Conservation (phyloP, 2,888 invertebrate species). For the Chrysodeixis includens region DNA sequence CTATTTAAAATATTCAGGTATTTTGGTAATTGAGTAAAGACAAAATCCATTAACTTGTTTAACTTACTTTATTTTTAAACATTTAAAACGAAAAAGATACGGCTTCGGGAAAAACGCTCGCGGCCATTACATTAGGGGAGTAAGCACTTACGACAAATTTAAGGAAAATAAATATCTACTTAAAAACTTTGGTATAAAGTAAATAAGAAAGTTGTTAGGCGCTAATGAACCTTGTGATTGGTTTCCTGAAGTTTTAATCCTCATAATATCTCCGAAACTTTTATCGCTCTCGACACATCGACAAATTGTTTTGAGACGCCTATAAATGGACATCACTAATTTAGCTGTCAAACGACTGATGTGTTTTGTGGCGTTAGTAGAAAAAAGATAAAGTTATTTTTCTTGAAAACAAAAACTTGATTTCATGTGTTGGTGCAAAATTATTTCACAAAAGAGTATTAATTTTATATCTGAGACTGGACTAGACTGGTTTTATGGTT, state of each 20-base stretch:
- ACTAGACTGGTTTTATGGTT: too few species aligned
- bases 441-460: too few species aligned
- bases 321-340: slow-evolving; percentile 3
- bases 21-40: neutral
- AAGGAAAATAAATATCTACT: slow-evolving; percentile 33
- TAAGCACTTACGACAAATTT: slow-evolving; percentile 14
- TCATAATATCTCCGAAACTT: slow-evolving; percentile 38
- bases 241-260: slow-evolving; percentile 33
- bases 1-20: too few species aligned
- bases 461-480: too few species aligned
- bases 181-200: slow-evolving; percentile 32
- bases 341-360: neutral
- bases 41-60: too few species aligned
- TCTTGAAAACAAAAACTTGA: too few species aligned
- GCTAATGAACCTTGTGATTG: slow-evolving; percentile 54
- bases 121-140: neutral
- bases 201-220: slow-evolving; percentile 42
- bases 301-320: slow-evolving; percentile 25
- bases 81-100: neutral
- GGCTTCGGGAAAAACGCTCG: neutral
- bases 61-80: neutral
- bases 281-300: slow-evolving; percentile 40
- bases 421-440: too few species aligned
- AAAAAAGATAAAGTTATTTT: neutral
- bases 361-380: neutral